Base-by-base conservation (phyloP, 2,797 vertebrate species). In the Sebastes itinus region DNA sequence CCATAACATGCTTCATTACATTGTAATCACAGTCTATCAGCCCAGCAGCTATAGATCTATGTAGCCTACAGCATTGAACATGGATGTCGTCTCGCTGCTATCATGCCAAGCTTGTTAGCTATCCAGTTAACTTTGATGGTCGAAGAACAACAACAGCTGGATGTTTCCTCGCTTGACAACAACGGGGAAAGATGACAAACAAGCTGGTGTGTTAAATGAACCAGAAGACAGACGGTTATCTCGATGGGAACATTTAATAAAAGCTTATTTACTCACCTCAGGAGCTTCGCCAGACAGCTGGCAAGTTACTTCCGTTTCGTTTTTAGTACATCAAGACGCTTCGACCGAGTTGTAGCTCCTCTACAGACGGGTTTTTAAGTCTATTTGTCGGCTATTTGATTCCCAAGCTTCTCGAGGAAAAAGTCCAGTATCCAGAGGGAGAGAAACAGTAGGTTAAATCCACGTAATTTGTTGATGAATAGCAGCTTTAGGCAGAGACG, bases 291-390 rank as follows among this genome's bases (percentile, higher is more conserved):
- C 92, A 93, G 89, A 88, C 90, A 93, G 89, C 92, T 92, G 93
- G 92, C 94, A 87, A 94, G 65, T 92, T 92, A 96, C 93, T 96
- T 95, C 95, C 94, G 93, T 93, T 89, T 88, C 70, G 82, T 77
- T 92, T 83, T 75, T 38, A 38, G 88, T 68, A 81, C 95, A 96
- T 96, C 80, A 88, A 88, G 90, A 88, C 80, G 83, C 27, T 22
- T 73, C 55, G 60, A 75, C 59, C 77, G 42, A 85, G 69, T 84
- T 73, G 32, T 18, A 23, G 25, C 33, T 56, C 63, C 42, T 64
- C 59, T 75, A 22, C 12, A 6, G 2, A 4, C 7, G 55, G 11
- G 25, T 62, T 75, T n/a, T 52, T 0, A 2, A 32, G 3, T 27
- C 28, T 30, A 35, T 14, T 22, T 25, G 3, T 30, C 25, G 35